Evolutionary conservation across 2,113 vertebrate species (phyloP), one percentile per base, ranked within the genome.

Genomic region (Ivindomyrus marchei): DNA sequence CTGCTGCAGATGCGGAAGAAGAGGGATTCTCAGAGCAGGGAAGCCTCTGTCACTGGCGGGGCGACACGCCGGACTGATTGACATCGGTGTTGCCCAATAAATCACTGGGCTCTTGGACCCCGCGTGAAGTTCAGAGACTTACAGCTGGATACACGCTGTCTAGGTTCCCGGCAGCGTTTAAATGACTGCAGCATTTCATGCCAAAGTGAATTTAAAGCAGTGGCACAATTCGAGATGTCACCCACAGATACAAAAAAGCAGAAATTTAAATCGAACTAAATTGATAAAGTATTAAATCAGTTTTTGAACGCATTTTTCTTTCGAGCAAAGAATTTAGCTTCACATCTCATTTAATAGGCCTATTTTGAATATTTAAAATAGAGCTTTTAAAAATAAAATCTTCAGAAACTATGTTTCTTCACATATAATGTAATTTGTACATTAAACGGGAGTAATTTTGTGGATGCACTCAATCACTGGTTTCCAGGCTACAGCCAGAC

Each of bases 401-500:
- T 39, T 80, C 13, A 36, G 15, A 47, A 24, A 46, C 45, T 2
- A 47, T n/a, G 21, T 19, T 80, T 77, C 27, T 77, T 80, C 83
- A 13, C 83, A 24, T 47, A 85, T 24, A 49, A 50, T 88, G 86
- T 36, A 56, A 87, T 50, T 91, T 77, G 91, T 92, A 91, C 92
- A 91, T 93, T 92, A 94, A 93, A 91, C 93, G 92, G 89, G 92
- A 91, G 89, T 36, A 93, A 92, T 91, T 90, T 3, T 91, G 90
- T 90, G 89, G 90, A 88, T 90, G 90, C 92, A 91, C 88, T 91
- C 91, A 91, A 90, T 90, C 90, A 45, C 88, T 92, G 92, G 95
- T 95, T 91, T 94, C 95, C 93, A 95, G 95, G 95, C 95, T 95
- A 95, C 95, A 95, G 92, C 92, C 91, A 91, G 95, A 91, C 89